Base-by-base conservation (phyloP, 2,888 invertebrate genomes). In the Diarsia mendica region DNA sequence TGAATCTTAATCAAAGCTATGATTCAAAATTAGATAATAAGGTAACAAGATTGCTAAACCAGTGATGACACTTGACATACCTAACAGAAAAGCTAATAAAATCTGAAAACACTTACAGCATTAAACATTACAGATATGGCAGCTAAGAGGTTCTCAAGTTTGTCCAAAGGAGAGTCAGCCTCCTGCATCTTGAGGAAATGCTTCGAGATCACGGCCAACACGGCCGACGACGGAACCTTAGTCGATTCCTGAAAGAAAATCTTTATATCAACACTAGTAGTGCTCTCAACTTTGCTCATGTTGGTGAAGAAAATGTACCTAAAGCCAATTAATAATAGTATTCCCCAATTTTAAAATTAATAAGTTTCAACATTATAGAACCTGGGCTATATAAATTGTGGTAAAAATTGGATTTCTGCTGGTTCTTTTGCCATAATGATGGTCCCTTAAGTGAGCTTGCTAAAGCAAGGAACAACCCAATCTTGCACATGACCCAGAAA, bases 121-220 rank as follows among this genome's bases (percentile, higher is more conserved):
- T 98, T 98, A 92, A 98, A 98, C 94, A 99, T 98, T 77, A 98
- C 97, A 64, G 98, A 98, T 89, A 99, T 98, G 83, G 98, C 98
- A 69, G 98, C 98, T n/a, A 99, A 97, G 75, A 99, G 97, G 90
- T 98, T 97, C 94, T 99, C 99, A 82, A 99, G 96, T 93, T 99
- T 99, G 91, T 99, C 99, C 87, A 99, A 94, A 0, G 99, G 99
- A 48, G 99, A 98, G 93, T 99, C 99, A 44, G 99, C 98, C 91
- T 98, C 98, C 96, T 99, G 99, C 94, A 99, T 97, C 88, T 98
- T 97, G 80, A 97, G 97, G 90, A 99, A 97, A 92, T 97, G 97
- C 90, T 97, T 97, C 78, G 98, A 97, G 89, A 99, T 98, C 82
- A 97, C 97, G 70, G 98, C 97, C 92, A 99, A 95, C 67, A 98